phyloP scores from a whole-genome alignment of 2,797 vertebrate genomes.

The Ctenosaura bakeri region DNA sequence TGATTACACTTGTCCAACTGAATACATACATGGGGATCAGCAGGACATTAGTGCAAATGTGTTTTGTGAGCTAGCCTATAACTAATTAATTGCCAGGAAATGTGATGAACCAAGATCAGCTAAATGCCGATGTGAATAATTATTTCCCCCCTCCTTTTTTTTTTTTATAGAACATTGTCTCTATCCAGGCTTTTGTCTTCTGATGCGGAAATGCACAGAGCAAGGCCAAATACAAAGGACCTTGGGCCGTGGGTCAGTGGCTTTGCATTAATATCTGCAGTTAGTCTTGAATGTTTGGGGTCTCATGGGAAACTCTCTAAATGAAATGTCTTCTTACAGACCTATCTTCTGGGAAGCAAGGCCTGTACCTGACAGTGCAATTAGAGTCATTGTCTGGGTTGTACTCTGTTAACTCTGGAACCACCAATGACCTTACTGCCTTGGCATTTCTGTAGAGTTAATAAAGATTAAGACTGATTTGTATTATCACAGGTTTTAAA shows the following conservation, averaged over 20 bases:
- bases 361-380: constrained; percentile 73
- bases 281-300: constrained; percentile 70
- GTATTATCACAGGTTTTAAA: constrained; percentile 27
- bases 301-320: constrained; percentile 74
- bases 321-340: constrained; percentile 78
- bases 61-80: not conserved
- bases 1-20: not conserved
- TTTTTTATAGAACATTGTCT: constrained; percentile 41
- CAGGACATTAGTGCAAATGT: not conserved
- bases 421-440: constrained; percentile 41
- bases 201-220: constrained; percentile 67
- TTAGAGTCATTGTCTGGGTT: constrained; percentile 69
- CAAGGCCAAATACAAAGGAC: constrained; percentile 70
- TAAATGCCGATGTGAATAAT: constrained; percentile 50
- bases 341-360: constrained; percentile 63
- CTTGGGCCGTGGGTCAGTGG: constrained; percentile 76
- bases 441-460: not conserved
- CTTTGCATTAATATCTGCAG: constrained; percentile 79
- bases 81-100: constrained; percentile 18
- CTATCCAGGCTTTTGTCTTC: constrained; percentile 45
- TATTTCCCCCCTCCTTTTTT: not conserved
- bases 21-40: not conserved
- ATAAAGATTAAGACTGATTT: constrained; percentile 40
- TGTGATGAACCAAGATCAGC: not conserved
- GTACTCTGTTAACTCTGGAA: constrained; percentile 63